Evolutionary conservation across 2,888 invertebrate species (phyloP).

Genomic region (Conops quadrifasciatus): DNA sequence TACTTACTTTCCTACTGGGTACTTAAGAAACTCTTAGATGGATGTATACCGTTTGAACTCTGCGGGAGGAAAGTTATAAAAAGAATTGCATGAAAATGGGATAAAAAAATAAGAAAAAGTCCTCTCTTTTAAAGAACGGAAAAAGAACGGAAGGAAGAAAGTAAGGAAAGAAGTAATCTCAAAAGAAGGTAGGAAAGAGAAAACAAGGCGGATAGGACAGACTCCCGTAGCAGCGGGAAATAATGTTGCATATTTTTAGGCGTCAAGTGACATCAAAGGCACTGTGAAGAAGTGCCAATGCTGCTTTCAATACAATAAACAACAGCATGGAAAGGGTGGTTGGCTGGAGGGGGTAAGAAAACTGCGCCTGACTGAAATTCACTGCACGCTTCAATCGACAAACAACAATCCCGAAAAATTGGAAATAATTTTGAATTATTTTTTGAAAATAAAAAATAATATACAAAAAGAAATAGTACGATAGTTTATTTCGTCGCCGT

Average conservation of each 20-base stretch:
- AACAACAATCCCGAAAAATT: conserved; percentile 16
- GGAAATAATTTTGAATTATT: conserved; percentile 19
- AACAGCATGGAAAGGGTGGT: too few relatives aligned
- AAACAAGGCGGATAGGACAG: too few relatives aligned
- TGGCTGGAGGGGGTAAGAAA: too few relatives aligned
- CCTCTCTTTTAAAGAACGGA: too few relatives aligned
- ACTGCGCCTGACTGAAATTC: background rate
- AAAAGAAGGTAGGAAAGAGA: background rate
- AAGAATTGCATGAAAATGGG: conserved; percentile 12
- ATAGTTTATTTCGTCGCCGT: too few relatives aligned
- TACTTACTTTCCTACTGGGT: too few relatives aligned
- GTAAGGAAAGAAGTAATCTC: background rate
- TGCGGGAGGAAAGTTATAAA: background rate
- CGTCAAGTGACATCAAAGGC: conserved; percentile 31
- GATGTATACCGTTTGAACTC: too few relatives aligned
- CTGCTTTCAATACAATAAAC: background rate
- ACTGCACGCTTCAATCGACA: background rate
- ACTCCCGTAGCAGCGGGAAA: conserved; percentile 5
- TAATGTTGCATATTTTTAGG: conserved; percentile 28
- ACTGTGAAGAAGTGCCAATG: background rate
- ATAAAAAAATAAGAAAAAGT: too few relatives aligned
- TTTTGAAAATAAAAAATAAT: conserved; percentile 4
- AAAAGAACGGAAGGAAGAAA: conserved; percentile 10
- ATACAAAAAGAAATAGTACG: too few relatives aligned
- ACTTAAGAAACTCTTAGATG: too few relatives aligned